Conservation (phyloP, 2,797 vertebrate genomes). For the Squalus acanthias region DNA sequence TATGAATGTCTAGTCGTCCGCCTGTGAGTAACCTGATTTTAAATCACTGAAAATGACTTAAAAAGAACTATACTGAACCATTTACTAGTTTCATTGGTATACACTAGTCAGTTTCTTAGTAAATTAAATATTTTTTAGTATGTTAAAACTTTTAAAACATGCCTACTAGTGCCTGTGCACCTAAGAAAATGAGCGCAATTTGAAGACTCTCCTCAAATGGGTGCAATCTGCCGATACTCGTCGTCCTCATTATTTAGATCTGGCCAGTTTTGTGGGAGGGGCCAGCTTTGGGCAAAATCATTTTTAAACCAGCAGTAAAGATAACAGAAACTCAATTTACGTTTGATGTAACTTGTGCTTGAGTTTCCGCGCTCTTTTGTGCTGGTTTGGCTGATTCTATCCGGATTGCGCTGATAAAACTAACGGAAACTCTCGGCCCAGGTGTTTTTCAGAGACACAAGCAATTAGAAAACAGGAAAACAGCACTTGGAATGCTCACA, state of each 20-base stretch:
- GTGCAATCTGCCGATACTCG: not conserved
- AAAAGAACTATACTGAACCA: not conserved
- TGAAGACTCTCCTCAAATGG: not conserved
- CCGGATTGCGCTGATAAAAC: not conserved
- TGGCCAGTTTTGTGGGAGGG: not conserved
- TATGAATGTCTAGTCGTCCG: not conserved
- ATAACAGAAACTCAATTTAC: not conserved
- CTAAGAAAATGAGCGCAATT: not conserved
- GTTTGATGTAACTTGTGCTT: not conserved
- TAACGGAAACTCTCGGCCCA: not conserved
- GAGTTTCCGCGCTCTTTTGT: not conserved
- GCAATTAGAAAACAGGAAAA: conserved; percentile 74
- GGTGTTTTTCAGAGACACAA: conserved; percentile 58
- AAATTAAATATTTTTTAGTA: not conserved
- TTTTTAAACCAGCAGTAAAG: too few species aligned
- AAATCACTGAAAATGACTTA: not conserved
- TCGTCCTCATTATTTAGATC: not conserved
- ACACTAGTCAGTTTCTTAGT: not conserved
- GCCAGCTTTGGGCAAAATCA: not conserved
- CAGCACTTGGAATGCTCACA: conserved; percentile 57
- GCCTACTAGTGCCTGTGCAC: not conserved
- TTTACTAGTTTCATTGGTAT: not conserved
- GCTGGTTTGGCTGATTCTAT: not conserved
- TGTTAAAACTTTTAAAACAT: not conserved
- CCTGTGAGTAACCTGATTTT: not conserved